Conservation (phyloP, 2,888 invertebrate species). For the Alloscopus bannaensis region DNA sequence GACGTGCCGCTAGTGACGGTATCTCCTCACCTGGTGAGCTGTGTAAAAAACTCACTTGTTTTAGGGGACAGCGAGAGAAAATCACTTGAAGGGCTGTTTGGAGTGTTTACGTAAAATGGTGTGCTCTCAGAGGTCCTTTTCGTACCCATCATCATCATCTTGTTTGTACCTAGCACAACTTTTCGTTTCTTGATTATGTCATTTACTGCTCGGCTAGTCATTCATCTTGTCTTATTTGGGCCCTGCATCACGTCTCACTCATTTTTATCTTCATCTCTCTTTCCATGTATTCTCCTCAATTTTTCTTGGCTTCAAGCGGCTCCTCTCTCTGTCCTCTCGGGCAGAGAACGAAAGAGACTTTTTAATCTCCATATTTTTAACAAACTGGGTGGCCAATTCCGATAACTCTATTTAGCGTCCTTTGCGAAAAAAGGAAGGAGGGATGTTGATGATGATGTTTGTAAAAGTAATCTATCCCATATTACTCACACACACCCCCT, state of each 20-base stretch:
- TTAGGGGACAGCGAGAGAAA: constrained; percentile 54
- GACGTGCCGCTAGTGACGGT: constrained; percentile 73
- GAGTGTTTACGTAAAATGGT: constrained; percentile 35
- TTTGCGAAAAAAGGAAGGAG: constrained; percentile 44
- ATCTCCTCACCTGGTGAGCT: constrained; percentile 65
- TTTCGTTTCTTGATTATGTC: constrained; percentile 70
- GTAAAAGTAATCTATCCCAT: background rate
- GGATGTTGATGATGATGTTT: background rate
- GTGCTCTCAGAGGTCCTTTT: constrained; percentile 44
- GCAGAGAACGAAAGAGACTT: constrained; percentile 22
- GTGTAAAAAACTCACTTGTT: constrained; percentile 45
- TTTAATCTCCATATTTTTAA: constrained; percentile 54
- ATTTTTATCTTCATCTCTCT: constrained; percentile 65
- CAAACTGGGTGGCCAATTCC: constrained; percentile 60
- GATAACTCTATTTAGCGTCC: constrained; percentile 60
- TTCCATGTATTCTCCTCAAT: constrained; percentile 46
- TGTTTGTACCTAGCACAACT: constrained; percentile 65
- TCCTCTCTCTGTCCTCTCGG: constrained; percentile 42
- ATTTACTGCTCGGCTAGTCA: constrained; percentile 71
- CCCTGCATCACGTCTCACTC: constrained; percentile 67
- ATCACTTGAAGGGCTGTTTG: constrained; percentile 49
- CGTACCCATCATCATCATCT: constrained; percentile 61
- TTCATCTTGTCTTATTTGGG: constrained; percentile 68
- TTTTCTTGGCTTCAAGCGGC: constrained; percentile 47
- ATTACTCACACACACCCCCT: constrained; percentile 10